phyloP scores from a whole-genome alignment of 2,797 vertebrate species.

The Octomys mimax region DNA sequence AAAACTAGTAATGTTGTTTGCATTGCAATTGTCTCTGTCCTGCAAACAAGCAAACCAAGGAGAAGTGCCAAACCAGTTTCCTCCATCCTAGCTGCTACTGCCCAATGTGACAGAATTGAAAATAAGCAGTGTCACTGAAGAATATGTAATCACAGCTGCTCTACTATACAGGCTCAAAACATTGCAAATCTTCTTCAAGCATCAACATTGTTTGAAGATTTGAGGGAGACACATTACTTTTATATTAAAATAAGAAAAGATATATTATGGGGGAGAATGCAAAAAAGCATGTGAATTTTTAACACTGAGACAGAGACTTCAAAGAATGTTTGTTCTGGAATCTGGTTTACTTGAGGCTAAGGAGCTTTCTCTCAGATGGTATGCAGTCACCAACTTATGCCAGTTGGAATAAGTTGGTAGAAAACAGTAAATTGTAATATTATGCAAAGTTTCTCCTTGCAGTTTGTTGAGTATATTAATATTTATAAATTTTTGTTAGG shows the following conservation, averaged over 20 bases:
- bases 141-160: background rate
- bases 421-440: conserved; percentile 36
- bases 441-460: conserved; percentile 17
- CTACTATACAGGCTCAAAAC: background rate
- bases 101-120: background rate
- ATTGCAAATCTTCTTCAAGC: conserved; percentile 1
- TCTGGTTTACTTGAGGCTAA: conserved; percentile 59
- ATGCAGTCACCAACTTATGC: background rate
- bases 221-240: conserved; percentile 51
- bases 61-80: background rate
- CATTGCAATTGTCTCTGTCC: background rate
- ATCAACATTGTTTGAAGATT: conserved; percentile 63
- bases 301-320: conserved; percentile 43
- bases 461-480: conserved; percentile 55
- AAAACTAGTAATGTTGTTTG: background rate
- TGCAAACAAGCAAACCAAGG: background rate
- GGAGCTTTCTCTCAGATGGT: background rate
- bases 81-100: background rate
- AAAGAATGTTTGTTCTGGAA: conserved; percentile 77
- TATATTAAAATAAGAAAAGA: conserved; percentile 64
- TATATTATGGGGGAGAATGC: conserved; percentile 39
- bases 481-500: conserved; percentile 47
- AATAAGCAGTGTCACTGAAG: background rate
- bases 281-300: conserved; percentile 65
- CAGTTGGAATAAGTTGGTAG: background rate